Base-by-base conservation (phyloP, 2,797 vertebrate genomes). In the Pangasius larnaudii region DNA sequence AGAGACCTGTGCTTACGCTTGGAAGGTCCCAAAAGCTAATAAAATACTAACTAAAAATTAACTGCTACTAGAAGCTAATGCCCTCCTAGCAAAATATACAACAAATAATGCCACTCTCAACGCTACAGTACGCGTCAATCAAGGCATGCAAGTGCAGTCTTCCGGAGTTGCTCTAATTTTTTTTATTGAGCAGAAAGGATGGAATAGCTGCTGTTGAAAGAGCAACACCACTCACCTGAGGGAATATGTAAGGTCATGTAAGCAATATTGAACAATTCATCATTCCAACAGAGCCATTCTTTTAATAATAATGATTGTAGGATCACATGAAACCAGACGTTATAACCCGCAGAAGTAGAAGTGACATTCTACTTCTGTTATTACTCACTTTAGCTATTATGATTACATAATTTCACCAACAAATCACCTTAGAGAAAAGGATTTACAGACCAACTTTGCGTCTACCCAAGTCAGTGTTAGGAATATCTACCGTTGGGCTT, bases 201-300 rank as follows among this genome's bases (percentile, higher is more conserved):
- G 65, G 30, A 7, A 27, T 39, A 33, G 63, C 42, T 69, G 82
- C 53, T 53, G 49, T 33, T 69, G 56, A 85, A 49, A 14, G 49
- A 71, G 65, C 84, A 42, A 39, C 22, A 36, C 30, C 0, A 27
- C 49, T 58, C 67, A 85, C 67, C 67, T 85, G 42, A 58, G 84
- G 84, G 67, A 53, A 85, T 85, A 69, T 33, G 51, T 72, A 56
- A 85, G 84, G 84, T 85, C 84, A 72, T 19, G 67, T 58, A 58
- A 85, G 51, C 67, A 58, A 36, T 85, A 85, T 39, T 58, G 67
- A 39, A 56, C 67, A 85, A 72, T 72, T 74, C 33, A 85, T 85
- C 84, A 85, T 39, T 39, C 67, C 67, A 58, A 8, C 30, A 67
- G 33, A 85, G 58, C 13, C 49, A 18, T 56, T 58, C 83, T 67